Percentiles rank a stretch among this genome's conserved stretches.
Conservation (phyloP, 2,797 vertebrate genomes). For the Dicrostonyx torquatus region DNA sequence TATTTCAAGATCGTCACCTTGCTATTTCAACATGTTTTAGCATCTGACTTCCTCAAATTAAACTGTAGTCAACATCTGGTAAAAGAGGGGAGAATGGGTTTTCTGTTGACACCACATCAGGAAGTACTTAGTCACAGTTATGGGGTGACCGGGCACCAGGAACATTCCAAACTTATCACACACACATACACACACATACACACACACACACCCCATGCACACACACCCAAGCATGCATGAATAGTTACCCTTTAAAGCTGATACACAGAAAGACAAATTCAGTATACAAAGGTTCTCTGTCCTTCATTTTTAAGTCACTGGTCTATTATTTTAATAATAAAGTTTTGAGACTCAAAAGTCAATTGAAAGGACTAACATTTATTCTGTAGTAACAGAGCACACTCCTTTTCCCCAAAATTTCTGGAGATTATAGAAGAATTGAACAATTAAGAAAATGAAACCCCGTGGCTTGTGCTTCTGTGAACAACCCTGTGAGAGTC, state of each 20-base stretch:
- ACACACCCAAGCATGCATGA: not conserved
- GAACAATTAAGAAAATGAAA: not conserved
- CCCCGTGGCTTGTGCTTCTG: no score
- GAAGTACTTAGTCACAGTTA: not conserved
- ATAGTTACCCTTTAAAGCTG: not conserved
- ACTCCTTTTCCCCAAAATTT: not conserved
- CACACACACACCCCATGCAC: no score
- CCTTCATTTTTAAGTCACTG: not conserved
- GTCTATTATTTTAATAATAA: not conserved
- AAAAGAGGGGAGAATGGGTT: not conserved
- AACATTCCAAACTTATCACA: not conserved
- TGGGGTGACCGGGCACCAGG: not conserved
- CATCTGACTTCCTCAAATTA: not conserved
- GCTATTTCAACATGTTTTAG: not conserved
- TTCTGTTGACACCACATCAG: not conserved
- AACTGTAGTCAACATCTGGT: not conserved
- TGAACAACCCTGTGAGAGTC: not conserved
- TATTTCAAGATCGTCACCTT: not conserved
- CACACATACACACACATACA: not conserved
- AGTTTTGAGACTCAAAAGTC: not conserved
- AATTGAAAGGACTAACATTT: not conserved
- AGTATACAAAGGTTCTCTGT: not conserved
- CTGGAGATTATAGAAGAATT: not conserved
- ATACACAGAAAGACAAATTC: not conserved
- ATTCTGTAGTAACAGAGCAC: not conserved